Evolutionary conservation across 2,888 invertebrate species (phyloP), one percentile per base, ranked within the genome.

Genomic region (Fragum fragum): DNA sequence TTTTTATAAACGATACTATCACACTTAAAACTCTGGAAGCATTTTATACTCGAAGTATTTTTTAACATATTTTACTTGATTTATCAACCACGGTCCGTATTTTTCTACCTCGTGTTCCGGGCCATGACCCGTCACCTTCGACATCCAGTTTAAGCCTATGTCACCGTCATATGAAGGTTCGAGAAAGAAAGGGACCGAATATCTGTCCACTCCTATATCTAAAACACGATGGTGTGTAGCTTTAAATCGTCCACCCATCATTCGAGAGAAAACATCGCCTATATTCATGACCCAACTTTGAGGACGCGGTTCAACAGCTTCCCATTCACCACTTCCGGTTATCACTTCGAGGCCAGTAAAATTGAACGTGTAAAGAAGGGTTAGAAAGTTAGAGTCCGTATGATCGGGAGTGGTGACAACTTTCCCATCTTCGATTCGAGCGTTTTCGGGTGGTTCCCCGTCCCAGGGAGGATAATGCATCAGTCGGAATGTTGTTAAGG

Each of bases 171-270:
- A 91, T 1, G 80, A 75, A 11, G 91, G 91, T 57, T 88, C 88
- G n/a, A 91, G 71, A 79, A 91, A 91, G 76, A 91, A 91, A 5
- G 91, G 90, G 6, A 90, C 88, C 0, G 91, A 89, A 68, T 70
- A 88, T 18, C 90, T 78, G 59, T 90, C 88, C 0, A 85, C 77
- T 1, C 87, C 87, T n/a, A 88, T 88, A 53, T 91, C 91, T 9
- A 91, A 70, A 5, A 91, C 91, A 7, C 91, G 83, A 52, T 91
- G 91, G 47, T 81, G 80, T 0, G 91, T 90, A 16, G 91, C 89
- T 76, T 89, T 89, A 71, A 90, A 87, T 9, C 87, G 77, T 7
- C 89, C 89, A 9, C 86, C 88, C 79, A 89, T 89, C 86, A 90
- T 87, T 36, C 85, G 74, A 1, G 89, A 88, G 52, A 91, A 85